phyloP scores from a whole-genome alignment of 35 echinoderm and acorn worm genomes.

The Heliocidaris erythrogramma region DNA sequence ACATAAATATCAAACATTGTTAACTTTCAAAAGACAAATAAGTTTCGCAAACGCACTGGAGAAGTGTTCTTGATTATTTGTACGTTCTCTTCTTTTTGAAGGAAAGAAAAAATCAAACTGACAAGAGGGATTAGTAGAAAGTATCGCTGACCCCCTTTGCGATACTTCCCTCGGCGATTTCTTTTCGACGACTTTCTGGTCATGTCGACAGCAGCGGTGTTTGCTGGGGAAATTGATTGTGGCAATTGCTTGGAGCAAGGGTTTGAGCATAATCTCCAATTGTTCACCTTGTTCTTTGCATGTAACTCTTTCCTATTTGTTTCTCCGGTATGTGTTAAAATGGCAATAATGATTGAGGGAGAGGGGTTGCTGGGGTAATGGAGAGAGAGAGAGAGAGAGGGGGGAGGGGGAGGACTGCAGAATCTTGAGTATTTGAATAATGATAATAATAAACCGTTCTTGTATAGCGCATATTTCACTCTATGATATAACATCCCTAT shows the following conservation, averaged over 20 bases:
- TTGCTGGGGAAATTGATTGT: conserved; percentile 4
- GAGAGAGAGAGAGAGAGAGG: no score
- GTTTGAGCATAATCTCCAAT: neutral
- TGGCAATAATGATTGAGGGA: neutral
- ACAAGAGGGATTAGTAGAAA: neutral
- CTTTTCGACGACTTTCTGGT: neutral
- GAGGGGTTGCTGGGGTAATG: neutral
- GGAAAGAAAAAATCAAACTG: conserved; percentile 11
- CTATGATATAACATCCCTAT: no score
- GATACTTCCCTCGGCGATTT: conserved; percentile 1
- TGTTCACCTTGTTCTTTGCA: neutral
- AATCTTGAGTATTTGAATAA: no score
- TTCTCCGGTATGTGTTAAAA: neutral
- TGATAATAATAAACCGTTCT: no score
- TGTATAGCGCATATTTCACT: no score
- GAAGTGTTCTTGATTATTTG: neutral
- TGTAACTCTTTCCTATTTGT: neutral
- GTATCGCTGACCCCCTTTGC: neutral
- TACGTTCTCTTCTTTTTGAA: neutral
- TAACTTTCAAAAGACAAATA: neutral
- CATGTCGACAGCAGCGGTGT: neutral
- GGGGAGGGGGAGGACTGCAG: no score
- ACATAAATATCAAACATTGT: neutral
- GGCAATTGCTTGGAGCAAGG: neutral
- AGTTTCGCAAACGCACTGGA: neutral